Evolutionary conservation across 2,888 invertebrate genomes (phyloP).

Genomic region (Drosophila mimetica): DNA sequence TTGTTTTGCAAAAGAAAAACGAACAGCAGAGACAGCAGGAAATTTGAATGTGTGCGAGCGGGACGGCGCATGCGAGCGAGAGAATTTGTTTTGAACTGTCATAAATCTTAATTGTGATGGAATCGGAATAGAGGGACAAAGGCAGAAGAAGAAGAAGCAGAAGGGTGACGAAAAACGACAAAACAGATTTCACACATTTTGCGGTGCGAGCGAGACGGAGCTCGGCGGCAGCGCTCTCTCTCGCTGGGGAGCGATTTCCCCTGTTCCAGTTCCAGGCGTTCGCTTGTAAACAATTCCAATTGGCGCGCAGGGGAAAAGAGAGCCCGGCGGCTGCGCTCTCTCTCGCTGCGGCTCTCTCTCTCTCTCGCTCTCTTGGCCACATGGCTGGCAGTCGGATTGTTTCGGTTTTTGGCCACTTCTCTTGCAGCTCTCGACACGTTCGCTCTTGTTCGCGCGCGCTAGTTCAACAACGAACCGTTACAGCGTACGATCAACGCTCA

Average conservation of each 20-base stretch:
- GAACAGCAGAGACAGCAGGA: slow-evolving; percentile 55
- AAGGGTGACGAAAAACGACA: slow-evolving; percentile 60
- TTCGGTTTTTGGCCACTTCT: not conserved
- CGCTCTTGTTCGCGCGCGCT: too few species aligned
- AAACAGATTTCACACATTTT: slow-evolving; percentile 39
- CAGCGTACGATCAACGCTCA: slow-evolving; percentile 79
- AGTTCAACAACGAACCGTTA: slow-evolving; percentile 82
- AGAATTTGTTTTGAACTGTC: slow-evolving; percentile 83
- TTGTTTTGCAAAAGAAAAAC: slow-evolving; percentile 57
- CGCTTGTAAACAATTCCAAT: slow-evolving; percentile 63
- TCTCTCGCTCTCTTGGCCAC: slow-evolving; percentile 12
- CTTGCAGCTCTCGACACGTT: too few species aligned
- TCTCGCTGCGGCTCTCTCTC: slow-evolving; percentile 30
- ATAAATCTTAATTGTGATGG: slow-evolving; percentile 83
- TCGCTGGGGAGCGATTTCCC: slow-evolving; percentile 49
- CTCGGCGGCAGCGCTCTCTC: not conserved
- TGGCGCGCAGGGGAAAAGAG: slow-evolving; percentile 63
- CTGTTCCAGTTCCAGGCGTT: slow-evolving; percentile 59
- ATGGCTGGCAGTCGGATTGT: not conserved
- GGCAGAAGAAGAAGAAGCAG: slow-evolving; percentile 49
- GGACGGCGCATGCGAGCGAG: slow-evolving; percentile 74
- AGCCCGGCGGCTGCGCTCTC: slow-evolving; percentile 18
- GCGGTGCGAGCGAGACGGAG: slow-evolving; percentile 24
- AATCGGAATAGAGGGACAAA: slow-evolving; percentile 48
- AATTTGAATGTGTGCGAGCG: slow-evolving; percentile 64